A percentile compares a stretch with the other conserved stretches of the same genome.
These are phyloP conservation scores for Hydrozoanthus gracilis DNA, from an alignment of 92 coral and sea anemone genomes.

Conservation along the genomic window DNA sequence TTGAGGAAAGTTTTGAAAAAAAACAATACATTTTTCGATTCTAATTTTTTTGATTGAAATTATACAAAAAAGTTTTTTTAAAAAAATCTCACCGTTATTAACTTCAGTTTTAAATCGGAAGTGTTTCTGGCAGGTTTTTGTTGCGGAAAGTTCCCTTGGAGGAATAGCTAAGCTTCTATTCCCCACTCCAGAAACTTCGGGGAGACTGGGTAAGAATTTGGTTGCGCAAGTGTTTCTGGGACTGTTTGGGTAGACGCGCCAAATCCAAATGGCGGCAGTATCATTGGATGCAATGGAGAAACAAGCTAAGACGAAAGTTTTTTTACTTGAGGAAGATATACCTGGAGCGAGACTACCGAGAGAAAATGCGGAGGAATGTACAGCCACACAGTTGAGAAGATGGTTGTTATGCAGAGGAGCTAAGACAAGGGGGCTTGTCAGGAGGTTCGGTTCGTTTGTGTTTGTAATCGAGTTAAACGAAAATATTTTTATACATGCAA, in stretches of 20 bases:
- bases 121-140: too few species aligned
- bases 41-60: too few species aligned
- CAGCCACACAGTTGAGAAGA: slow-evolving; percentile 21
- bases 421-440: slow-evolving; percentile 18
- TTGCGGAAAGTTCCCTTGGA: too few species aligned
- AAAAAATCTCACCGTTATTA: too few species aligned
- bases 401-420: slow-evolving; percentile 43
- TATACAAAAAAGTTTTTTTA: too few species aligned
- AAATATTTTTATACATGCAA: background rate
- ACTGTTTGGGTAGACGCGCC: slow-evolving; percentile 14
- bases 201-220: slow-evolving; percentile 36
- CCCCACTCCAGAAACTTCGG: slow-evolving; percentile 14
- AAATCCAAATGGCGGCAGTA: slow-evolving; percentile 24
- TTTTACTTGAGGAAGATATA: slow-evolving; percentile 10
- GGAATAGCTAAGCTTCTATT: too few species aligned
- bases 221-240: slow-evolving; percentile 27
- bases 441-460: slow-evolving; percentile 22
- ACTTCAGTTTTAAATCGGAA: too few species aligned
- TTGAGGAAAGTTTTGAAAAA: too few species aligned
- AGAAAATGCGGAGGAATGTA: slow-evolving; percentile 30
- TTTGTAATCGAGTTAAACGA: background rate
- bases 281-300: background rate
- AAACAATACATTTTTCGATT: too few species aligned
- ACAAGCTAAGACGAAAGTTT: slow-evolving; percentile 16
- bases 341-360: slow-evolving; percentile 19